Base-by-base conservation (phyloP, 2,888 invertebrate species). In the Germaria angustata region DNA sequence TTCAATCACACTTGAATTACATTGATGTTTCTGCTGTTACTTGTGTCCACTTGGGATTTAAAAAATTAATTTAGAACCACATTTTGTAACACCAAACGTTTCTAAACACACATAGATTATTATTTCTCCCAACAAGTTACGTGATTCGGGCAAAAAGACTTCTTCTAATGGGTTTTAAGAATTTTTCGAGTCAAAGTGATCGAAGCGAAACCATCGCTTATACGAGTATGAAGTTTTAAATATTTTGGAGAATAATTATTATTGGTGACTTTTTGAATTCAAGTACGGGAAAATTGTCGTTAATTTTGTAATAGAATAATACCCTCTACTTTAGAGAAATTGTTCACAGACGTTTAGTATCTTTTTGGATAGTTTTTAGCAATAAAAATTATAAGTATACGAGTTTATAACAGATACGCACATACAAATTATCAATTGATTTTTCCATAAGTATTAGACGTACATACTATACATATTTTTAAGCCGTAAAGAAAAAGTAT, bases 401-500 rank as follows among this genome's bases (percentile, higher is more conserved):
- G n/a, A n/a, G n/a, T n/a, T n/a, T n/a, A n/a, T 5, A 36, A 53
- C 3, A 53, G 15, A 51, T 20, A 32, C 13, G 9, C 34, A 49
- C 3, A 65, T 2, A 34, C 7, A 9, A 22, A 39, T 6, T 13
- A 7, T 51, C 36, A 68, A 2, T 24, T 8, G 17, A 17, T 28
- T 13, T 2, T 53, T 66, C 20, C 66, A 51, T 24, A 39, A 20
- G 39, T 59, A 39, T 22, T 41, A 41, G 39, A 41, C 13, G 44
- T 22, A 57, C 44, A 36, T n/a, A 65, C 32, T 28, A n/a, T n/a
- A 28, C 28, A 28, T 28, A 28, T 17, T 39, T 5, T 34, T 44
- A 77, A 61, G 44, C 63, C 53, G 9, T 63, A 17, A 44, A 66
- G 65, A 32, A n/a, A 55, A 57, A 53, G 9, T 41, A 68, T 39